Evolutionary conservation across 1,140 invertebrate species (phyloP).

Genomic region (Drosophila repletoides): DNA sequence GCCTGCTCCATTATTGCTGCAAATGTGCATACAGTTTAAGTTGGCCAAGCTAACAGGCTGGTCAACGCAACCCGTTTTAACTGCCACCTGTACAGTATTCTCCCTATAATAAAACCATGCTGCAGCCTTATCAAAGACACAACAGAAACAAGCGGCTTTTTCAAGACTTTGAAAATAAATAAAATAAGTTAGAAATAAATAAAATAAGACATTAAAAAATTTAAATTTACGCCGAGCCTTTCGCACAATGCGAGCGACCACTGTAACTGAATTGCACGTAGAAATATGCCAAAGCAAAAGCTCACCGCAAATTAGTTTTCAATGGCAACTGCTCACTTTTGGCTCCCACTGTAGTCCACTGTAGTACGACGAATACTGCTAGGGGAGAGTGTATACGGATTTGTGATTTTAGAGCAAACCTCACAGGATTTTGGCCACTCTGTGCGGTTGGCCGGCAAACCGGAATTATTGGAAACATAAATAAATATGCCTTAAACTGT

Average conservation of each 20-base stretch:
- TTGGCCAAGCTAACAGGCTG: constrained; percentile 7
- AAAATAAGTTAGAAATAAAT: no score
- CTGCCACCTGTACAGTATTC: no score
- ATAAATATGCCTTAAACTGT: constrained; percentile 38
- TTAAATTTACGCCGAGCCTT: no score
- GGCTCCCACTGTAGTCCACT: background rate
- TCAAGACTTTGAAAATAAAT: no score
- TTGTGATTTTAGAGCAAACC: constrained; percentile 6
- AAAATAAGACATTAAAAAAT: no score
- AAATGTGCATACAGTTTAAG: constrained; percentile 24
- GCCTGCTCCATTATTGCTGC: constrained; percentile 1
- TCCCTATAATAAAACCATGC: no score
- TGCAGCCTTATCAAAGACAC: background rate
- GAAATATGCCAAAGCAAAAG: constrained; percentile 22
- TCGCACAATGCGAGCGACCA: no score
- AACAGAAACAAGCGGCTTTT: no score
- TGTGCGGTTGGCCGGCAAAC: constrained; percentile 12
- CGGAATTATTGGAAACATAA: constrained; percentile 37
- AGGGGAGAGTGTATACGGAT: no score
- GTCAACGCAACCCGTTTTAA: no score
- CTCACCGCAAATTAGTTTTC: constrained; percentile 66
- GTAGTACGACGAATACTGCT: no score
- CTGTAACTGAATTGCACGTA: no score
- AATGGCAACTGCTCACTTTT: constrained; percentile 24
- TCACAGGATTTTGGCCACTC: background rate